Evolutionary conservation across 2,888 invertebrate species (phyloP).

Genomic region (Myathropa florea): DNA sequence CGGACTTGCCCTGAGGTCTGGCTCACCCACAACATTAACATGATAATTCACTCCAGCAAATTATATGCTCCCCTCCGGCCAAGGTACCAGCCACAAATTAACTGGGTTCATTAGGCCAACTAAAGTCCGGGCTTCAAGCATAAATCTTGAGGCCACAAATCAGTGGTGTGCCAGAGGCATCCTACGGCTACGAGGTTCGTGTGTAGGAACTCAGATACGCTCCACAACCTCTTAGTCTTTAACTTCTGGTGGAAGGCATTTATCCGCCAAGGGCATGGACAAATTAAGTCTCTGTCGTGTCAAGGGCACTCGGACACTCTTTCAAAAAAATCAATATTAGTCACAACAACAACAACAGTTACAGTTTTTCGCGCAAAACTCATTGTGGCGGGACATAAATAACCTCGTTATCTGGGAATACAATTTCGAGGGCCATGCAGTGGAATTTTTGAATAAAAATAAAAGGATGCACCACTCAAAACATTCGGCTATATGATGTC

Average conservation of each 20-base stretch:
- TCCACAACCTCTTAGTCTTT: neutral
- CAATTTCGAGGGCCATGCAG: neutral
- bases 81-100: neutral
- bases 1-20: neutral
- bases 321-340: neutral
- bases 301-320: neutral
- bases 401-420: neutral
- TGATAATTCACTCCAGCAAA: slow-evolving; percentile 7
- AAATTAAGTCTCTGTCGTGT: neutral
- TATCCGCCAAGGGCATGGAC: no score
- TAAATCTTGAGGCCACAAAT: neutral
- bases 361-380: neutral
- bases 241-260: no score
- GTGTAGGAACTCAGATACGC: neutral
- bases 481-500: no score
- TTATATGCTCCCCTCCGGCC: slow-evolving; percentile 1
- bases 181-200: neutral
- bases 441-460: neutral
- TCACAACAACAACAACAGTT: neutral
- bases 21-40: slow-evolving; percentile 12
- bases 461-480: neutral
- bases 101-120: neutral
- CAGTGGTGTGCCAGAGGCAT: neutral
- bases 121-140: neutral
- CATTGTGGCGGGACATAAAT: neutral